A percentile compares a stretch with the other conserved stretches of the same genome.
These are phyloP conservation scores for Bufo bufo DNA, from an alignment of 2,113 vertebrate species.

Conservation along the genomic window DNA sequence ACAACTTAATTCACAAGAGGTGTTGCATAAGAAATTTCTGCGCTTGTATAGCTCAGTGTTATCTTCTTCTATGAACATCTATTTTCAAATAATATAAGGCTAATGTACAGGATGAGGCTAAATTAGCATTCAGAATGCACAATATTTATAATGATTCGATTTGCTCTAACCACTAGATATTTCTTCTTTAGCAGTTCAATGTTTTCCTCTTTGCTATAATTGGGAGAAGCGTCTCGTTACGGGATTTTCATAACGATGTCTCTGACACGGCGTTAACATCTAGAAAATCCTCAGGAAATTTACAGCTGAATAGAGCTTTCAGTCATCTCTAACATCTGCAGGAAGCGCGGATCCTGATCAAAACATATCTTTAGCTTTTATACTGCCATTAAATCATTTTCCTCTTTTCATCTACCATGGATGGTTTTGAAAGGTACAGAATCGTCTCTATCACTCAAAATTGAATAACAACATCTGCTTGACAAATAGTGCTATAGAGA, in stretches of 20 bases:
- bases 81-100: slow-evolving; percentile 16
- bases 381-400: slow-evolving; percentile 63
- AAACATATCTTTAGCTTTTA: slow-evolving; percentile 69
- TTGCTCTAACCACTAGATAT: slow-evolving; percentile 42
- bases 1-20: slow-evolving; percentile 18
- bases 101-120: neutral
- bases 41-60: neutral
- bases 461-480: slow-evolving; percentile 69
- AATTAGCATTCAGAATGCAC: slow-evolving; percentile 39
- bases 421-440: slow-evolving; percentile 69
- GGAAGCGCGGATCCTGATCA: slow-evolving; percentile 61
- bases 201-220: slow-evolving; percentile 53
- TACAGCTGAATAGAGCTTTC: slow-evolving; percentile 67
- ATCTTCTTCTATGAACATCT: slow-evolving; percentile 9
- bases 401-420: slow-evolving; percentile 61
- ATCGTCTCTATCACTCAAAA: slow-evolving; percentile 69
- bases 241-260: slow-evolving; percentile 58
- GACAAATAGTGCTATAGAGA: slow-evolving; percentile 65
- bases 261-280: slow-evolving; percentile 56
- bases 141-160: slow-evolving; percentile 54
- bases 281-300: slow-evolving; percentile 62
- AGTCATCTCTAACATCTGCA: slow-evolving; percentile 69
- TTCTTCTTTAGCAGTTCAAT: slow-evolving; percentile 47
- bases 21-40: neutral
- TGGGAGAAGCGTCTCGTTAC: slow-evolving; percentile 49